These are phyloP conservation scores for Limnothrissa miodon DNA, from an alignment of 2,113 vertebrate species.

Conservation along the genomic window DNA sequence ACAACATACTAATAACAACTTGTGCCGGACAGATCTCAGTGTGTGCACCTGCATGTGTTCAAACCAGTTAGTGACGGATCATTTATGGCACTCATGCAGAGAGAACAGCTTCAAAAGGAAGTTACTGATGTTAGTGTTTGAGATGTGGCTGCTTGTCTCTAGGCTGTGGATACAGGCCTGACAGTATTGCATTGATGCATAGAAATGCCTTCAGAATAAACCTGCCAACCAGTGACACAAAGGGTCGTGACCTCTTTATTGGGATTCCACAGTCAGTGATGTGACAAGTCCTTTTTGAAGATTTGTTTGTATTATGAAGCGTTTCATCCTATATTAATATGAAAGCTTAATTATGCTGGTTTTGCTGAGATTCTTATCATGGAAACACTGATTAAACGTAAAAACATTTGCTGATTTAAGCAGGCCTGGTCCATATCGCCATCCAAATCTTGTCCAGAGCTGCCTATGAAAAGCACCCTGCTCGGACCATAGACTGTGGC, in stretches of 20 bases:
- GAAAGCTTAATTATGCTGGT: neutral
- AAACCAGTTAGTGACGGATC: neutral
- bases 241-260: too few species aligned
- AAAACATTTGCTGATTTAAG: neutral
- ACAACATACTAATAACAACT: neutral
- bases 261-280: too few species aligned
- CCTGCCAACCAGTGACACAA: neutral
- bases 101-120: neutral
- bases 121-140: neutral
- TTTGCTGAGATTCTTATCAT: neutral
- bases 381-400: neutral
- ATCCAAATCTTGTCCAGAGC: neutral
- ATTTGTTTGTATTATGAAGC: neutral
- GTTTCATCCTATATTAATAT: neutral
- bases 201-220: neutral
- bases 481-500: too few species aligned
- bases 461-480: neutral
- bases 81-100: neutral
- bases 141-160: neutral
- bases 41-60: neutral
- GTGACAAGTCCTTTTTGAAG: neutral
- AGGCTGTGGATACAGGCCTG: neutral
- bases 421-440: neutral
- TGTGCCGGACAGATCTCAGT: neutral
- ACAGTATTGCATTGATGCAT: neutral